phyloP scores from a whole-genome alignment of 1,140 invertebrate species.

The Pseudomyrmex sp. region DNA sequence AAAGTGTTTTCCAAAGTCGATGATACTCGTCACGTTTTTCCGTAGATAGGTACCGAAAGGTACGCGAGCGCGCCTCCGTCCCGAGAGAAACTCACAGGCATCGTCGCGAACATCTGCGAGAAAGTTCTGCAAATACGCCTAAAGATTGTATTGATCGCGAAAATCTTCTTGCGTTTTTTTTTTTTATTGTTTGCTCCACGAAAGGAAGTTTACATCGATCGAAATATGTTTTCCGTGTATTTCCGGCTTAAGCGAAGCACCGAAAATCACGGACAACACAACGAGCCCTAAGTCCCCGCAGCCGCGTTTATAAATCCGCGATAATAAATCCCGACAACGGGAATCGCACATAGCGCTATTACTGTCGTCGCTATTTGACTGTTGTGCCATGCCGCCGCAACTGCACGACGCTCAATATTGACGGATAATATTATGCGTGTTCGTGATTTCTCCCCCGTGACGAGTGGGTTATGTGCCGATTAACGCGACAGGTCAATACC shows the following conservation, averaged over 20 bases:
- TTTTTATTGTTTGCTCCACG: slow-evolving; percentile 14
- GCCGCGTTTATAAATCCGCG: slow-evolving; percentile 4
- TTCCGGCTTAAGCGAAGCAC: not conserved
- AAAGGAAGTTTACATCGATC: not conserved
- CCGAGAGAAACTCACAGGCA: slow-evolving; percentile 4
- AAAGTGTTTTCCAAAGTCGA: slow-evolving; percentile 62
- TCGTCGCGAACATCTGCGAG: not conserved
- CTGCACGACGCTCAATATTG: slow-evolving; percentile 31
- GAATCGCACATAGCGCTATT: not conserved
- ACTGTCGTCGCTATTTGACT: slow-evolving; percentile 20
- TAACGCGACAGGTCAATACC: not conserved
- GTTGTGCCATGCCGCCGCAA: slow-evolving; percentile 31
- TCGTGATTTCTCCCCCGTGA: slow-evolving; percentile 6
- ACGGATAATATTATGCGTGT: slow-evolving; percentile 36
- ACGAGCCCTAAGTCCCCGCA: not conserved
- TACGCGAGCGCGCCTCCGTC: slow-evolving; percentile 11
- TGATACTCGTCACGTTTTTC: slow-evolving; percentile 61
- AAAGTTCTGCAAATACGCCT: not conserved
- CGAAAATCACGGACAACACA: not conserved
- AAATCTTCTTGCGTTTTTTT: not conserved
- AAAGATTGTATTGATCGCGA: slow-evolving; percentile 26
- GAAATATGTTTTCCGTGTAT: not conserved
- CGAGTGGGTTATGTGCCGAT: not conserved
- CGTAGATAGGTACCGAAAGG: slow-evolving; percentile 34
- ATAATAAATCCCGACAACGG: slow-evolving; percentile 26